Evolutionary conservation across 2,113 vertebrate species (phyloP), one percentile per base, ranked within the genome.

Genomic region (Semicossyphus pulcher): DNA sequence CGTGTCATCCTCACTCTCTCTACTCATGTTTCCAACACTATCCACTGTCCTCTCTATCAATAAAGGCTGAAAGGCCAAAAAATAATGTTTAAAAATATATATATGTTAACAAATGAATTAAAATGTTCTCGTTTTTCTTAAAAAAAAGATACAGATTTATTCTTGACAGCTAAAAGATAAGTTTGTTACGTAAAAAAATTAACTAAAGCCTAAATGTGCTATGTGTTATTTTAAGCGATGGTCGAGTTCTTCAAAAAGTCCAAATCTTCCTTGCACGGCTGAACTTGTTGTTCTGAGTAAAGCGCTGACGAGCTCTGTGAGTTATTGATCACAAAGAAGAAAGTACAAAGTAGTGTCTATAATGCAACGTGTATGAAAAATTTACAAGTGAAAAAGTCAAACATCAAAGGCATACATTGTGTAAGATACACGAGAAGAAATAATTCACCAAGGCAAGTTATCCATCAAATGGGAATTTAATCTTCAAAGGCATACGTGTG

Each of bases 401-500:
- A 85, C 61, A 66, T 89, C 64, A 86, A 88, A 87, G 57, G 47
- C 36, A 54, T 31, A 73, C 52, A 70, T 41, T 68, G 45, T 65
- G 37, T 57, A 59, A 60, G 26, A 80, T 60, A 76, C 29, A 72
- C 66, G 44, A 56, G 8, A 52, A 74, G 56, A 68, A 86, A 79
- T 69, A 71, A 81, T 76, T 76, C 58, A 62, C 31, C 7, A 47
- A 62, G 21, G 26, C 26, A 64, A 72, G 54, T 72, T 20, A 72
- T 57, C 29, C 52, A 41, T 67, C 18, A 37, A 18, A 75, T 53
- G 36, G 49, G 21, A 79, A 54, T 26, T 14, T 45, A 73, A 82
- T 73, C 80, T 87, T 87, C 65, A 86, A 83, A 86, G 76, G 49
- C 62, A 45, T 75, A 48, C 11, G 12, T 76, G 59, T 62, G 53